phyloP scores from a whole-genome alignment of 2,888 invertebrate genomes.

The Gymnosoma rotundatum region DNA sequence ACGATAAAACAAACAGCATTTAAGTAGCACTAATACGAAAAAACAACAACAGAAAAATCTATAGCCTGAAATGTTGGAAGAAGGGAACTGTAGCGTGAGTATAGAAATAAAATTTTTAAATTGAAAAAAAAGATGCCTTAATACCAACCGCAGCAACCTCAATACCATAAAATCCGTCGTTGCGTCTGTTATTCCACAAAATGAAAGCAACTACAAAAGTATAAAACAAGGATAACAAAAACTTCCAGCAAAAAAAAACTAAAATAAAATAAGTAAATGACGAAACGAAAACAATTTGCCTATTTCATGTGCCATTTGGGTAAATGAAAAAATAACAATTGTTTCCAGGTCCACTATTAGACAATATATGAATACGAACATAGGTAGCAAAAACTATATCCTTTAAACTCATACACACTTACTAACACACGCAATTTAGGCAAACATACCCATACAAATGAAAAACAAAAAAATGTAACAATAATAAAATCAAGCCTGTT shows the following conservation, averaged over 20 bases:
- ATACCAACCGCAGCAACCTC: conserved; percentile 70
- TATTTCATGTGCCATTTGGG: conserved; percentile 65
- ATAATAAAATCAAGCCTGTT: conserved; percentile 71
- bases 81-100: conserved; percentile 14
- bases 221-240: conserved; percentile 36
- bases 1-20: conserved; percentile 63
- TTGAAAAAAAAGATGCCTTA: conserved; percentile 50
- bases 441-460: conserved; percentile 7
- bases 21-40: conserved; percentile 31
- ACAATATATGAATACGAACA: conserved; percentile 21
- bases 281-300: conserved; percentile 70
- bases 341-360: conserved; percentile 61
- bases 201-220: conserved; percentile 10
- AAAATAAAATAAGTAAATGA: conserved; percentile 64
- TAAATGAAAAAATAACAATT: conserved; percentile 74
- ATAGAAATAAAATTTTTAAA: conserved; percentile 60
- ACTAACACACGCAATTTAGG: neutral
- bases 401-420: conserved; percentile 4
- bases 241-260: conserved; percentile 34
- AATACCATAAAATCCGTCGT: conserved; percentile 57
- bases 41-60: conserved; percentile 6
- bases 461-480: conserved; percentile 36
- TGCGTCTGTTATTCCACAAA: conserved; percentile 27
- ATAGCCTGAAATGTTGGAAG: neutral
- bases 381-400: conserved; percentile 49